phyloP scores from a whole-genome alignment of 2,888 invertebrate species.

The Drosophila buzzatii region DNA sequence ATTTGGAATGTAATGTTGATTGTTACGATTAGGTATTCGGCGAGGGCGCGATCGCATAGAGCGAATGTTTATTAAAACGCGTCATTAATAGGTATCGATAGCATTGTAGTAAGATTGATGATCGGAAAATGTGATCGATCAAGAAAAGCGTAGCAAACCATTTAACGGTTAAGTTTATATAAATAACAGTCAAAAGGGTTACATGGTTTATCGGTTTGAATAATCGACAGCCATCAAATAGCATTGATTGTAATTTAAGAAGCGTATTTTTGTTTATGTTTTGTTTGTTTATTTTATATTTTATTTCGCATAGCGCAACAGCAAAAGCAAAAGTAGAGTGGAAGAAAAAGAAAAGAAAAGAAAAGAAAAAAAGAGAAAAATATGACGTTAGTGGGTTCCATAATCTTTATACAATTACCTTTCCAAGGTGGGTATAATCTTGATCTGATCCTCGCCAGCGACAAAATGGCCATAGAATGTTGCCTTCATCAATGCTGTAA shows the following conservation, averaged over 20 bases:
- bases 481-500: constrained; percentile 94
- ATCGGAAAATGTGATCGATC: neutral
- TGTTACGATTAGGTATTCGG: neutral
- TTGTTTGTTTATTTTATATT: constrained; percentile 3
- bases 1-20: neutral
- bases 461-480: constrained; percentile 99
- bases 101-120: neutral
- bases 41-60: too few species aligned
- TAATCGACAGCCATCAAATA: constrained; percentile 9
- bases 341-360: constrained; percentile 68
- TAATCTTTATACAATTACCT: constrained; percentile 86
- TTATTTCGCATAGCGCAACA: constrained; percentile 35
- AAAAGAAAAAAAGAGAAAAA: constrained; percentile 60
- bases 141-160: neutral
- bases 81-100: constrained; percentile 1
- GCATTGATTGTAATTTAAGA: constrained; percentile 10
- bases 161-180: neutral
- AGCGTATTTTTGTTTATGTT: constrained; percentile 6
- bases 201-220: neutral
- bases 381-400: constrained; percentile 71
- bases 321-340: constrained; percentile 49
- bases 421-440: constrained; percentile 93
- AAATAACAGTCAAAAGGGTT: neutral
- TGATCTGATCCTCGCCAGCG: constrained; percentile 96
- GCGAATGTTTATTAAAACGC: neutral